These are phyloP conservation scores for Salticus scenicus DNA, from an alignment of 2,888 invertebrate species.

Conservation along the genomic window DNA sequence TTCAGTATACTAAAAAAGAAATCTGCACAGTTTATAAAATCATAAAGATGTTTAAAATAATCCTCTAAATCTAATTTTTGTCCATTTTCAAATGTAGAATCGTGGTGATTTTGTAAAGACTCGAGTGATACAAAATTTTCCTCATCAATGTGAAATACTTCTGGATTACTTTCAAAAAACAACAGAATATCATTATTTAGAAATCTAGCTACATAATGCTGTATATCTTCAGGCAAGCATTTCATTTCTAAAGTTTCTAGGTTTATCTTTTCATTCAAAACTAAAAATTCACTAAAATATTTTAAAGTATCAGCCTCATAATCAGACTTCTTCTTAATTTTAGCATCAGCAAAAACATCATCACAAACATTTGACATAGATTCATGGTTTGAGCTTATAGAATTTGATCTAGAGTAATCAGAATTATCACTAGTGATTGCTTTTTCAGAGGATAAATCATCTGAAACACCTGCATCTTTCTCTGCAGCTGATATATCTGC, in stretches of 20 bases:
- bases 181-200: background rate
- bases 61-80: background rate
- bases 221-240: background rate
- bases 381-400: background rate
- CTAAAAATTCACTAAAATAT: background rate
- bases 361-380: background rate
- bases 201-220: background rate
- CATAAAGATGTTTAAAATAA: background rate
- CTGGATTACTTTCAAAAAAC: background rate
- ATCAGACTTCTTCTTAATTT: background rate
- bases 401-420: background rate
- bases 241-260: background rate
- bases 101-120: too few species aligned
- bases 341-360: background rate
- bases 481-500: too few species aligned
- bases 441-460: too few species aligned
- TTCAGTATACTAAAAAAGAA: slow-evolving; percentile 10
- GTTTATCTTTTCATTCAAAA: background rate
- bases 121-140: background rate
- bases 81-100: background rate
- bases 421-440: too few species aligned
- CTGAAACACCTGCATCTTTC: too few species aligned
- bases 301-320: background rate
- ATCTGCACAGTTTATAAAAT: background rate
- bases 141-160: background rate